Conservation (phyloP, 1,140 invertebrate species). For the Trichonephila clavata region DNA sequence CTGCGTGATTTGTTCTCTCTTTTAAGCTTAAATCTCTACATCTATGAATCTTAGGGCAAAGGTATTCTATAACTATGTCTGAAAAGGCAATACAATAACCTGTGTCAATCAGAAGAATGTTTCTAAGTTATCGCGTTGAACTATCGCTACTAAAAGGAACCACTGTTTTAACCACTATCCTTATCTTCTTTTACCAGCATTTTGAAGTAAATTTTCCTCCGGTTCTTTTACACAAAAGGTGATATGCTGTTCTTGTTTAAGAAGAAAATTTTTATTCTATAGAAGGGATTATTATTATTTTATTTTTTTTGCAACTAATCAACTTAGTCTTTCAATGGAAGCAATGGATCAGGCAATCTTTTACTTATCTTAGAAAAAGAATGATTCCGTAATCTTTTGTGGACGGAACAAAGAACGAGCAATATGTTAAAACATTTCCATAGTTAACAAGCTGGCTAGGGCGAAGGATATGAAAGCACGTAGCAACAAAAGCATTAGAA, state of each 20-base stretch:
- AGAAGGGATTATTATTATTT: neutral
- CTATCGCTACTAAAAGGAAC: neutral
- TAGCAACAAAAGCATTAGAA: neutral
- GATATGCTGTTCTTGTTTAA: neutral
- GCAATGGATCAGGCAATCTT: neutral
- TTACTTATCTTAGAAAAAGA: neutral
- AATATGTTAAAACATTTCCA: neutral
- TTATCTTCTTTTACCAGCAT: neutral
- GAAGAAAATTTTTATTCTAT: neutral
- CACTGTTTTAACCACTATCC: conserved; percentile 4
- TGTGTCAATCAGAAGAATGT: neutral
- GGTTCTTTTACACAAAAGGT: neutral
- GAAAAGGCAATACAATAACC: neutral
- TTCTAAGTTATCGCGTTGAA: neutral
- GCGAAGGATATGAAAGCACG: neutral
- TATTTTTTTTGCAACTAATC: neutral
- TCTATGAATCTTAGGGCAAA: neutral
- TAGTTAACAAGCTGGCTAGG: neutral
- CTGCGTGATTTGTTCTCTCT: neutral
- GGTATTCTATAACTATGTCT: neutral
- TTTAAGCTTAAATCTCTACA: conserved; percentile 12
- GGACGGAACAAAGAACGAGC: neutral
- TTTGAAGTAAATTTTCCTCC: neutral
- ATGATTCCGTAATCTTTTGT: neutral
- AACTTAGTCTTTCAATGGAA: neutral